Evolutionary conservation across 2,888 invertebrate species (phyloP).

Genomic region (Dicycla oo): DNA sequence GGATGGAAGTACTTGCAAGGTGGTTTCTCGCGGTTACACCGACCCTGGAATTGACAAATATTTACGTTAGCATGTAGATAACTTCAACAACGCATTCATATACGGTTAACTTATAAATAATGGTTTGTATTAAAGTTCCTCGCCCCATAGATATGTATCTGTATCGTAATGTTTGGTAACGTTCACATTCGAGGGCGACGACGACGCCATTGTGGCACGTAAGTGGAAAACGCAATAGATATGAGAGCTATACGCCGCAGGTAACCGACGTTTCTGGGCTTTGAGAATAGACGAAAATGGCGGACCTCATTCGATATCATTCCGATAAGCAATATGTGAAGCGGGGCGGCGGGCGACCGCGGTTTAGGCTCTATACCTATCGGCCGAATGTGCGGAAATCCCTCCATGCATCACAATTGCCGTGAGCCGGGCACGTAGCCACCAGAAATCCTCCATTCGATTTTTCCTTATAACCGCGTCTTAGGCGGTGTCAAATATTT

Average conservation of each 20-base stretch:
- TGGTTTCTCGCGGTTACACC: constrained; percentile 99
- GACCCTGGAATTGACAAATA: constrained; percentile 94
- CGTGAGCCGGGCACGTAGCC: constrained; percentile 83
- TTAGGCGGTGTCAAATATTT: constrained; percentile 85
- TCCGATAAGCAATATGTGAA: constrained; percentile 84
- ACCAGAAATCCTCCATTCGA: constrained; percentile 81
- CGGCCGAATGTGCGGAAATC: constrained; percentile 82
- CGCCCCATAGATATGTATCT: constrained; percentile 31
- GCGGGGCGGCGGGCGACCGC: constrained; percentile 73
- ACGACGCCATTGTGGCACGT: constrained; percentile 59
- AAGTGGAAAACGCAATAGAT: constrained; percentile 75
- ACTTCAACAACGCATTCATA: constrained; percentile 3
- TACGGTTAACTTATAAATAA: constrained; percentile 24
- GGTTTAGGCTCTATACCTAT: constrained; percentile 81
- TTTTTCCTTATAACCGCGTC: constrained; percentile 84
- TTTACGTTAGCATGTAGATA: constrained; percentile 24
- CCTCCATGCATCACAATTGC: constrained; percentile 85
- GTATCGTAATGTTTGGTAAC: constrained; percentile 49
- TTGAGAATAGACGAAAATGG: constrained; percentile 79
- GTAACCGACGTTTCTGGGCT: constrained; percentile 75
- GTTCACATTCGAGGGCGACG: constrained; percentile 31
- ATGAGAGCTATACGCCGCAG: constrained; percentile 69
- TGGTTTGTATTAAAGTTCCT: constrained; percentile 6
- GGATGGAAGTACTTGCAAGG: constrained; percentile 99
- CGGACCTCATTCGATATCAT: constrained; percentile 82